These are phyloP conservation scores for Pelecanus crispus DNA, from an alignment of 2,113 vertebrate genomes.

Conservation along the genomic window DNA sequence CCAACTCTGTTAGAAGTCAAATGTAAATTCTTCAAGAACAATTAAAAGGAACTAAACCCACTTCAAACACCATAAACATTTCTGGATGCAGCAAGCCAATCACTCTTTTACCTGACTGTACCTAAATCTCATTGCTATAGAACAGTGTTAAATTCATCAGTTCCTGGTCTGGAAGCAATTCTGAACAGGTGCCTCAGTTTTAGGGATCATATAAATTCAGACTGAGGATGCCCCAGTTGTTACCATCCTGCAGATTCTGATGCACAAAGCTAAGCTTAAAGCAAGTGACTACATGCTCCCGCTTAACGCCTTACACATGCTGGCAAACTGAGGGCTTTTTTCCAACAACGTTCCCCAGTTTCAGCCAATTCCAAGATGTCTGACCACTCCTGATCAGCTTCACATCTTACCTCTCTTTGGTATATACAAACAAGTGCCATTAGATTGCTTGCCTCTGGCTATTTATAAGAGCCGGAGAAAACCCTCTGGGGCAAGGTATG, in stretches of 20 bases:
- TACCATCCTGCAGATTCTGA: neutral
- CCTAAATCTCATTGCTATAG: neutral
- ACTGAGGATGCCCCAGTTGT: neutral
- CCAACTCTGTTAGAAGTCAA: conserved; percentile 22
- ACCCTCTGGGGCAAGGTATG: neutral
- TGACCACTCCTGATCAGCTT: conserved; percentile 4
- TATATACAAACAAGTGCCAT: conserved; percentile 52
- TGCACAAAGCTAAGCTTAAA: neutral
- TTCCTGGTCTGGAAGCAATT: conserved; percentile 38
- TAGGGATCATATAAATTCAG: neutral
- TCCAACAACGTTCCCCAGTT: neutral
- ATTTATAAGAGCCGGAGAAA: conserved; percentile 13
- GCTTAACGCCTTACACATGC: neutral
- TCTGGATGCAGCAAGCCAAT: conserved; percentile 18
- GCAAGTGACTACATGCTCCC: neutral
- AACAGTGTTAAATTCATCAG: conserved; percentile 7
- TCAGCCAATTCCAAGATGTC: neutral
- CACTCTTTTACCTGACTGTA: conserved; percentile 30
- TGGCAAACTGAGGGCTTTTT: neutral
- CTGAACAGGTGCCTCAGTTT: conserved; percentile 28
- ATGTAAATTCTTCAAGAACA: conserved; percentile 26
- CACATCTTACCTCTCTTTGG: conserved; percentile 65
- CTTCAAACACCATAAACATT: conserved; percentile 26
- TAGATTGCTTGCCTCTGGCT: neutral
- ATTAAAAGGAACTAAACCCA: conserved; percentile 43